A percentile compares a stretch with the other conserved stretches of the same genome.
Conservation (phyloP, 1,140 invertebrate genomes). For the Brachionus plicatilis region DNA sequence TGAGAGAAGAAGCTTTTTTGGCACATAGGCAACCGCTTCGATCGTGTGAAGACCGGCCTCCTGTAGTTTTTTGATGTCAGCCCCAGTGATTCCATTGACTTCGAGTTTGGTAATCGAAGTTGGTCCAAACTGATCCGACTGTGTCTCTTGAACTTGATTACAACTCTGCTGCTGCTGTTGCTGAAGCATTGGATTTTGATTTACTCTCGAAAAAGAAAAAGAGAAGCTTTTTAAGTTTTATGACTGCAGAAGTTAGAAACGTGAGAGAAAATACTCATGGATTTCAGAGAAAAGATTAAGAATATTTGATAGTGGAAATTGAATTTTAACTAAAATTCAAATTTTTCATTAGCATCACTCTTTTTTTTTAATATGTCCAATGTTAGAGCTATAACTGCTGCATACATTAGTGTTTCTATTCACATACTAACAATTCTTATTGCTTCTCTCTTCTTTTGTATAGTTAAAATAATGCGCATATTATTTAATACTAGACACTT, state of each 20-base stretch:
- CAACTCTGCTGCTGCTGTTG: slow-evolving; percentile 14
- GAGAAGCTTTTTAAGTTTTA: neutral
- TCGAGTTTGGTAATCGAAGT: slow-evolving; percentile 43
- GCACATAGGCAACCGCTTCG: slow-evolving; percentile 86
- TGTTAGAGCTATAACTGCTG: neutral
- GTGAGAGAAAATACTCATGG: neutral
- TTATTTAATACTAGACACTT: neutral
- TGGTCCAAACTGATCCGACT: slow-evolving; percentile 31
- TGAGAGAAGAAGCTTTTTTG: slow-evolving; percentile 77
- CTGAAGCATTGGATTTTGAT: neutral
- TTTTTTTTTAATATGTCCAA: neutral
- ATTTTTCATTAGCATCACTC: neutral
- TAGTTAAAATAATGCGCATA: neutral
- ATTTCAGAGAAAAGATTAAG: neutral
- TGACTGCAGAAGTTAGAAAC: neutral
- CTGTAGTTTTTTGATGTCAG: slow-evolving; percentile 86
- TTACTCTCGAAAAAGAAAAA: neutral
- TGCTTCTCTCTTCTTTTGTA: neutral
- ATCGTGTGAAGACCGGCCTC: slow-evolving; percentile 90
- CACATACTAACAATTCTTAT: neutral
- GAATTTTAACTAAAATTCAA: neutral
- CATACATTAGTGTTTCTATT: neutral
- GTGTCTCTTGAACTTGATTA: slow-evolving; percentile 34
- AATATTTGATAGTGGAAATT: neutral
- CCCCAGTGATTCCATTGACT: slow-evolving; percentile 70